These are phyloP conservation scores for Thermophis baileyi DNA, from an alignment of 2,113 vertebrate species.

Conservation along the genomic window DNA sequence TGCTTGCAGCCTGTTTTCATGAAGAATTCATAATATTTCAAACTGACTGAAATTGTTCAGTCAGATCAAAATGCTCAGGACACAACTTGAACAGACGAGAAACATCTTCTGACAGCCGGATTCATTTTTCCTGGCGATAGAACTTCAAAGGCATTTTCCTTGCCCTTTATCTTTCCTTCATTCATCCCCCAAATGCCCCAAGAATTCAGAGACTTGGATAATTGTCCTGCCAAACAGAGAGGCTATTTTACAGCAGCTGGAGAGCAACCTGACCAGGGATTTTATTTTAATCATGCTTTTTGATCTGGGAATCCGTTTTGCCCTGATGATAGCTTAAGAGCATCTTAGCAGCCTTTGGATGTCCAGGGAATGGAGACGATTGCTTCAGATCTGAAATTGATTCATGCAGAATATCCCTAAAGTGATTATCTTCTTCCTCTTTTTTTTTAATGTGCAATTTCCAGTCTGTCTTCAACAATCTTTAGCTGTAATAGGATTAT, in stretches of 20 bases:
- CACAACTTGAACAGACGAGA: not conserved
- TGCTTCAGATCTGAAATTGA: not conserved
- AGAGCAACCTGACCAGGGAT: not conserved
- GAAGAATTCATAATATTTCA: not conserved
- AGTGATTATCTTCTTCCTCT: not conserved
- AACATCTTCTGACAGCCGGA: not conserved
- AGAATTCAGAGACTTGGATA: not conserved
- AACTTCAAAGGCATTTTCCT: not conserved
- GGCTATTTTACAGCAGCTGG: not conserved
- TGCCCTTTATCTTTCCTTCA: slow-evolving; percentile 1
- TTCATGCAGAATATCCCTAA: not conserved
- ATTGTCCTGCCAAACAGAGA: not conserved
- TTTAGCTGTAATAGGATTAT: not conserved
- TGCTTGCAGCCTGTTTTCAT: not conserved
- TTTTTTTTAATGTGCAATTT: not conserved
- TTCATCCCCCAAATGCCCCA: not conserved
- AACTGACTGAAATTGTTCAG: not conserved
- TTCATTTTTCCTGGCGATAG: not conserved
- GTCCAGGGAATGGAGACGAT: not conserved
- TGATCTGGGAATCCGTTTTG: not conserved
- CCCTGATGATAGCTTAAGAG: not conserved
- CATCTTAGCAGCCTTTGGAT: not conserved
- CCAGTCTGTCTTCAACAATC: not conserved
- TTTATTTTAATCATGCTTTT: not conserved
- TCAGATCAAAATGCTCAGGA: not conserved